Evolutionary conservation across 2,888 invertebrate species (phyloP).

Genomic region (Coelinius sp.): DNA sequence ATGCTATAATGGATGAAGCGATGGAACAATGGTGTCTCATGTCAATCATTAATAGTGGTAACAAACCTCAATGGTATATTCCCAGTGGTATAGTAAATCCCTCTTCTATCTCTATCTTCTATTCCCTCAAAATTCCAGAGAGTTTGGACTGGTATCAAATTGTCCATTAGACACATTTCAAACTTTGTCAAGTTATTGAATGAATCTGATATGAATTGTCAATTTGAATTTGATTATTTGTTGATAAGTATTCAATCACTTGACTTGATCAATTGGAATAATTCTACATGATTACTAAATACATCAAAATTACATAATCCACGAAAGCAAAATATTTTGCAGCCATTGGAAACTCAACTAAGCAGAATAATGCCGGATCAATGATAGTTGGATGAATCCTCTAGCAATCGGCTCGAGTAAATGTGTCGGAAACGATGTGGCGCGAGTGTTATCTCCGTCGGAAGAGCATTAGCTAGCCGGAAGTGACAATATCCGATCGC

Average conservation of each 20-base stretch:
- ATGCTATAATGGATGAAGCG: slow-evolving; percentile 41
- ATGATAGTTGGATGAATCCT: slow-evolving; percentile 6
- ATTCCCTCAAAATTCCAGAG: not conserved
- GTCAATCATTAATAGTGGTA: slow-evolving; percentile 36
- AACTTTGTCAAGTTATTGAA: no score
- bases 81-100: slow-evolving; percentile 22
- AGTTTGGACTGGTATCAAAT: not conserved
- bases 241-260: no score
- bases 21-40: slow-evolving; percentile 32
- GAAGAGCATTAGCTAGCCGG: slow-evolving; percentile 65
- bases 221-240: no score
- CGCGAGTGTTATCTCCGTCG: slow-evolving; percentile 58
- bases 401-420: slow-evolving; percentile 38
- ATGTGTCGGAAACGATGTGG: slow-evolving; percentile 49
- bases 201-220: no score
- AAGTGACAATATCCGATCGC: slow-evolving; percentile 68
- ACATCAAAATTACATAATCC: no score
- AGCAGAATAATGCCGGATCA: slow-evolving; percentile 1
- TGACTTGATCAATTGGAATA: no score
- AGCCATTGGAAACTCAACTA: not conserved
- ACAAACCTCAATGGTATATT: slow-evolving; percentile 15
- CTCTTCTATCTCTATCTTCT: not conserved
- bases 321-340: not conserved
- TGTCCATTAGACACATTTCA: not conserved
- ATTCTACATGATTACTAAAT: no score